These are phyloP conservation scores for Wiebesia pumilae DNA, from an alignment of 1,140 invertebrate species.

Conservation along the genomic window DNA sequence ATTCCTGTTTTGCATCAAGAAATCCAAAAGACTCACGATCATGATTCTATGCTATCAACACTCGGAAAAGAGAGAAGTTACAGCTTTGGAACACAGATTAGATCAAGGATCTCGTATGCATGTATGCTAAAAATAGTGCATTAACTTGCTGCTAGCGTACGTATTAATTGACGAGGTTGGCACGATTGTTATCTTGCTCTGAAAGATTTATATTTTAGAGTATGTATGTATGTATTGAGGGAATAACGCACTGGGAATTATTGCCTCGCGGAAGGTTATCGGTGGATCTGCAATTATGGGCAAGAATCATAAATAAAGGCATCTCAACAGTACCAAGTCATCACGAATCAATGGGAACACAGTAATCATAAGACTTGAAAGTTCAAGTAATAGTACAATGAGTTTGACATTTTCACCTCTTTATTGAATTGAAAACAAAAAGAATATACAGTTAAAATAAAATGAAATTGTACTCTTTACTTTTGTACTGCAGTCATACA, in stretches of 20 bases:
- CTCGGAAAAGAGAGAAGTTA: not conserved
- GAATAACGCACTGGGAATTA: constrained; percentile 16
- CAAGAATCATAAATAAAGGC: constrained; percentile 31
- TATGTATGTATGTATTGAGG: not conserved
- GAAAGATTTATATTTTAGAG: constrained; percentile 23
- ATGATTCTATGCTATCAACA: not conserved
- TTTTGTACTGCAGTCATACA: too few species aligned
- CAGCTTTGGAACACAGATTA: not conserved
- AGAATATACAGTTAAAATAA: too few species aligned
- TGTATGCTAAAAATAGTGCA: constrained; percentile 5
- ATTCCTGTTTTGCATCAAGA: not conserved
- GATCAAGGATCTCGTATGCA: not conserved
- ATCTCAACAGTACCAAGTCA: constrained; percentile 20
- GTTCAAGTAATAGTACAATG: constrained; percentile 37
- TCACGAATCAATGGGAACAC: constrained; percentile 10
- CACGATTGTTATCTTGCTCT: constrained; percentile 33
- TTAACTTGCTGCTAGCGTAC: constrained; percentile 11
- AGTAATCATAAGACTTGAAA: constrained; percentile 21
- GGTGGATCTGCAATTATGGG: constrained; percentile 40
- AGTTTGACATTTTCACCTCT: constrained; percentile 19
- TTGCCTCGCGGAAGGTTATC: constrained; percentile 36
- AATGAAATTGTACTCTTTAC: too few species aligned
- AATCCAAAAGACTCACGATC: constrained; percentile 5
- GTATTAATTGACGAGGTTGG: constrained; percentile 38
- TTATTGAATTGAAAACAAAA: not conserved